Percentiles rank a stretch among this genome's conserved stretches.
phyloP scores from a whole-genome alignment of 2,888 invertebrate species.

The Chirona hameri region DNA sequence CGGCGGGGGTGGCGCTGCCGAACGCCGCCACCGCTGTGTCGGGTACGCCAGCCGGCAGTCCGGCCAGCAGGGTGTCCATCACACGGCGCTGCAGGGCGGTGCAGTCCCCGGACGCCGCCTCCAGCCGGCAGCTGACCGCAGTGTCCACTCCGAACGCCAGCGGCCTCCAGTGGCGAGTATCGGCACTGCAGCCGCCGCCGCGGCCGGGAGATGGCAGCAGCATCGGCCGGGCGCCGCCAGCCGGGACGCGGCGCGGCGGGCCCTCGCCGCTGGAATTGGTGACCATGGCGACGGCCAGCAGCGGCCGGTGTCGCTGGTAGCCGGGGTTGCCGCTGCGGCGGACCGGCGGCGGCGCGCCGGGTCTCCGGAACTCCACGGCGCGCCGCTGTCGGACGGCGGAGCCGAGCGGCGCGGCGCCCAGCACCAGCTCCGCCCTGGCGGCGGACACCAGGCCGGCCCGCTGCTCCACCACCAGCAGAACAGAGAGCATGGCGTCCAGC shows the following conservation, averaged over 20 bases:
- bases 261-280: not conserved
- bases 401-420: not conserved
- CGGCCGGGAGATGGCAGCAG: conserved; percentile 24
- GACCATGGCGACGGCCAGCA: conserved; percentile 52
- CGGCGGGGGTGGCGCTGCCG: not conserved
- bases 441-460: not conserved
- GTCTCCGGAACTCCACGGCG: not conserved
- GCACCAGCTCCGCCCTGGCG: not conserved
- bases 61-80: conserved; percentile 6
- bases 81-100: not conserved
- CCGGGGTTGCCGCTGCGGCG: conserved; percentile 3
- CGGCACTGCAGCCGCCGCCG: conserved; percentile 5
- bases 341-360: not conserved
- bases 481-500: not conserved
- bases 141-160: conserved; percentile 9
- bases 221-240: not conserved
- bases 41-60: not conserved
- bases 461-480: not conserved
- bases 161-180: not conserved
- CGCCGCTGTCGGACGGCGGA: not conserved
- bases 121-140: not conserved
- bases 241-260: not conserved
- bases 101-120: not conserved
- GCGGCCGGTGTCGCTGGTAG: conserved; percentile 36
- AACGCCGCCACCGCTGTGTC: not conserved